Evolutionary conservation across 2,888 invertebrate species (phyloP).

Genomic region (Cephalotes varians): DNA sequence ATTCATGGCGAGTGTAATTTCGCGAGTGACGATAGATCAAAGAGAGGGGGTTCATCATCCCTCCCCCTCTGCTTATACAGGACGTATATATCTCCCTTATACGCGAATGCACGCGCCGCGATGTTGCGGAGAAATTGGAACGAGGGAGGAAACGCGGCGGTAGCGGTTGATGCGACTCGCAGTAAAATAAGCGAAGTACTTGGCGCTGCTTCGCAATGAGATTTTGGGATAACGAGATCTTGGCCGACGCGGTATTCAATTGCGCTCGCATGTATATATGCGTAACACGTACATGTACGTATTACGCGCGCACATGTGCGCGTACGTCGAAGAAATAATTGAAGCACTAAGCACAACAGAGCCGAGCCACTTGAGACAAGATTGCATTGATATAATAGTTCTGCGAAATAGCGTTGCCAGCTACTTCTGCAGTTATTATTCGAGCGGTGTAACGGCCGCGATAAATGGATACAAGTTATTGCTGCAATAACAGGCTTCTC

Average conservation of each 20-base stretch:
- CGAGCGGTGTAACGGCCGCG: neutral
- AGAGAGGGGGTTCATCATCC: neutral
- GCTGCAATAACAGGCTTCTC: neutral
- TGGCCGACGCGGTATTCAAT: conserved; percentile 53
- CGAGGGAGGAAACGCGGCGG: conserved; percentile 29
- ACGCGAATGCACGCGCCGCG: conserved; percentile 35
- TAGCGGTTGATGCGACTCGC: conserved; percentile 5
- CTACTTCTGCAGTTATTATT: neutral
- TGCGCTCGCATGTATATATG: neutral
- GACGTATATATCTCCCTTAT: conserved; percentile 1
- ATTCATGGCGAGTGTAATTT: conserved; percentile 27
- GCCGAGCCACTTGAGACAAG: neutral
- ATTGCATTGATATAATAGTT: neutral
- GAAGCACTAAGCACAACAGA: conserved; percentile 18
- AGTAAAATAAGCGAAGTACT: conserved; percentile 46
- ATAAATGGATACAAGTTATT: conserved; percentile 5
- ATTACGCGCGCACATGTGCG: neutral
- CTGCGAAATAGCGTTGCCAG: neutral
- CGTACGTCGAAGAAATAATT: conserved; percentile 27
- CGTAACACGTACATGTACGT: neutral
- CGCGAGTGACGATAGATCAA: conserved; percentile 20
- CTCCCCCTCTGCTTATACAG: conserved; percentile 10
- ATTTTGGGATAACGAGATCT: conserved; percentile 58
- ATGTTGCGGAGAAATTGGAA: conserved; percentile 24
- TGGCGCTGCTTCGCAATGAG: conserved; percentile 56